Evolutionary conservation across 2,888 invertebrate species (phyloP), one percentile per base, ranked within the genome.

Genomic region (Agrotis puta): DNA sequence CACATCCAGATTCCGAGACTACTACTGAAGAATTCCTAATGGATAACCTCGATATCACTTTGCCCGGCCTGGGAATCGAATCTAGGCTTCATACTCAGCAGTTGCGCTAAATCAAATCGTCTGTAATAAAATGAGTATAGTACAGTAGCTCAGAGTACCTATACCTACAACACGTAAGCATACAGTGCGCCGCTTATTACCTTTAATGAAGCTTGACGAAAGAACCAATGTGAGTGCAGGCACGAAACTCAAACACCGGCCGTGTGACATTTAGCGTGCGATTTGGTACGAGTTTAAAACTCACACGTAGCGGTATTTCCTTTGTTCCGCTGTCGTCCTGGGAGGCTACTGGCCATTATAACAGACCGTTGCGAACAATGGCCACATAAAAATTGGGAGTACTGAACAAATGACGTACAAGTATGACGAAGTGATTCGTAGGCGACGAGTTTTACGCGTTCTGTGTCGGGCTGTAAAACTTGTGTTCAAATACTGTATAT

Each of bases 271-370:
- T 81, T 76, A 73, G 68, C 77, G 66, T 64, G 69, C 84, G 81
- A 85, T 85, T 87, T 83, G 83, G 78, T 82, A 81, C 75, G 74
- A 84, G 72, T 83, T 86, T 85, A 83, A 87, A 79, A 77, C 64
- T 79, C 82, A 79, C 74, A 80, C 76, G 75, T 88, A 88, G 89
- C 90, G 88, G 89, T 87, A 87, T 83, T 88, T 86, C 83, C 85
- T 91, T 92, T 91, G 90, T 91, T 90, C 84, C 85, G 72, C 79
- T 78, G 69, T 77, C 88, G 82, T 85, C 79, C 88, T 88, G 89
- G 88, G 89, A 88, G 90, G 91, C 92, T 92, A 91, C 92, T 79
- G 91, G 84, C 88, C 78, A 88, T 90, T 92, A 91, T 90, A 92
- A 89, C 82, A 85, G 75, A 81, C 82, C 83, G 86, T 86, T 86